Percentiles rank a stretch among this genome's conserved stretches.
Conservation (phyloP, 2,797 vertebrate species). For the Lagodon rhomboides region DNA sequence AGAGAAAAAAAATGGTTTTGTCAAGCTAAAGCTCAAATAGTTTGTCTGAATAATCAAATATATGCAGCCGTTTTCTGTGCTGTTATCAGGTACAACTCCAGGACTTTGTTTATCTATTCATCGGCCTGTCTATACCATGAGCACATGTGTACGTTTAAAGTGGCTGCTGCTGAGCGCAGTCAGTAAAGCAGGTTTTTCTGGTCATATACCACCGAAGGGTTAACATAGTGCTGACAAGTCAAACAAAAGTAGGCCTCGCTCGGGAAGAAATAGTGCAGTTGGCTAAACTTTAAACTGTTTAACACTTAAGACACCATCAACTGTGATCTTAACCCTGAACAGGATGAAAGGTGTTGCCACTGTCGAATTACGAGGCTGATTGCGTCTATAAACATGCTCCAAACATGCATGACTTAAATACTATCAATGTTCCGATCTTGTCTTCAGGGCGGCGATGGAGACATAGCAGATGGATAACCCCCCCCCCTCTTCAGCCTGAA, state of each 20-base stretch:
- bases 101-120: neutral
- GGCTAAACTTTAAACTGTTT: neutral
- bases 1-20: neutral
- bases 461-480: neutral
- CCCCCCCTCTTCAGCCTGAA: neutral
- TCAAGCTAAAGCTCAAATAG: neutral
- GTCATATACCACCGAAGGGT: neutral
- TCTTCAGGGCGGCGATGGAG: neutral
- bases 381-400: neutral
- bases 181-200: conserved; percentile 35
- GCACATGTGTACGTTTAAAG: neutral
- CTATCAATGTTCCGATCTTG: neutral
- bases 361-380: neutral
- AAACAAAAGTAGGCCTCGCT: neutral
- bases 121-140: neutral
- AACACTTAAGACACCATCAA: neutral
- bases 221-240: neutral
- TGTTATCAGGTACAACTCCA: neutral
- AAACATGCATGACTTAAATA: neutral
- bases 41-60: too few species aligned
- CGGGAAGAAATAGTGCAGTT: neutral
- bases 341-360: neutral
- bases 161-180: neutral
- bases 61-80: neutral
- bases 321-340: neutral